Evolutionary conservation across 2,888 invertebrate species (phyloP), one percentile per base, ranked within the genome.

Genomic region (Dione juno): DNA sequence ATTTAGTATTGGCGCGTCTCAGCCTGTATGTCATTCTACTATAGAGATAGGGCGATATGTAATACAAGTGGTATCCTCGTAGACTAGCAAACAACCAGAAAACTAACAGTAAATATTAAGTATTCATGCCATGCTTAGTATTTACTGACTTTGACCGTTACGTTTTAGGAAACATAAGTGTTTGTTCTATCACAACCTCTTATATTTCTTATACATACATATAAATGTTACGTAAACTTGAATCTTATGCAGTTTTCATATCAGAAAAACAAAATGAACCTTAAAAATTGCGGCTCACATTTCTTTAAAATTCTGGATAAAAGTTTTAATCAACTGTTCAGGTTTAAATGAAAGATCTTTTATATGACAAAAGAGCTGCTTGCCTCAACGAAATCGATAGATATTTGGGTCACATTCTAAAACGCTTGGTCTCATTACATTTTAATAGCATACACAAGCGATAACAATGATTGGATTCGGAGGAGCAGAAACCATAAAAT

Each of bases 391-490:
- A 64, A 76, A 76, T 76, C 75, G 70, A 76, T 75, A 68, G 74
- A 76, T 75, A 80, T 81, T 84, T 79, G 78, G 81, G 78, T 80
- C 81, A 80, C 79, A 81, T 83, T 84, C 81, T 81, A 84, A 88
- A 88, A 85, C 84, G 85, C 82, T 82, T 82, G 84, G 82, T 84
- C 84, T 90, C 86, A 89, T 91, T 88, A 89, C 86, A 87, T 86
- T 91, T 91, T 88, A 90, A 91, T 87, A 85, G 87, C 88, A 85
- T 81, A 88, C 86, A 84, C 81, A 82, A 84, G 85, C 92, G 91
- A 92, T 92, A 92, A 88, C 89, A 88, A 85, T 92, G 90, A 92
- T 92, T 92, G 92, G 90, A 90, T 92, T 90, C 92, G 88, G 87
- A 88, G 84, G 86, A 90, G 87, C 90, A 90, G 87, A 91, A 89